A percentile compares a stretch with the other conserved stretches of the same genome.
These are phyloP conservation scores for Cichladusa arquata DNA, from an alignment of 2,113 vertebrate species.

Conservation along the genomic window DNA sequence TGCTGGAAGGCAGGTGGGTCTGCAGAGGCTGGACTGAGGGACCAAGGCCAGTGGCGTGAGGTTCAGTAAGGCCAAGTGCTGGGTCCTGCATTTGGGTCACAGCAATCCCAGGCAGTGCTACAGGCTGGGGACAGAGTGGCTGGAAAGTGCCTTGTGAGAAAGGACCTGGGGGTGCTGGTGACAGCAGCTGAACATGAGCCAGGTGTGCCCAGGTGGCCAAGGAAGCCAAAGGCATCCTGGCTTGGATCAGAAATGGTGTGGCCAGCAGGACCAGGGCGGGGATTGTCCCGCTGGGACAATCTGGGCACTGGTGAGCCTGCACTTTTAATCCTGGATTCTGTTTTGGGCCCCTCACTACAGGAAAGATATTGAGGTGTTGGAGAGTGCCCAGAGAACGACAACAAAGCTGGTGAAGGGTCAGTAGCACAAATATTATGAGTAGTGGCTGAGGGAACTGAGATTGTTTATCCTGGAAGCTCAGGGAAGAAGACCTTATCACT, in stretches of 20 bases:
- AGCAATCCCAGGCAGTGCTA: neutral
- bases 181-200: too few relatives aligned
- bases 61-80: neutral
- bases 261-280: neutral
- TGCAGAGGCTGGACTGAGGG: neutral
- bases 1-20: neutral
- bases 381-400: neutral
- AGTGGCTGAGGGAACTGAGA: fast-evolving
- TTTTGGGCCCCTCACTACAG: too few relatives aligned
- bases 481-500: neutral
- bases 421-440: neutral
- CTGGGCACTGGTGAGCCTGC: too few relatives aligned
- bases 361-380: too few relatives aligned
- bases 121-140: neutral
- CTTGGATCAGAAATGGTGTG: fast-evolving
- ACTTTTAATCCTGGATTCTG: too few relatives aligned
- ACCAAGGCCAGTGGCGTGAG: fast-evolving
- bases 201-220: too few relatives aligned
- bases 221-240: neutral
- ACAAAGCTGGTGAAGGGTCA: neutral
- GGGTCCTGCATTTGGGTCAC: neutral
- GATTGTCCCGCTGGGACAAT: neutral
- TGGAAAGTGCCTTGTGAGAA: neutral
- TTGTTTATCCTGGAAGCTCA: neutral
- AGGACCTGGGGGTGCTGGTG: neutral